Evolutionary conservation across 2,888 invertebrate genomes (phyloP).

Genomic region (Tetragonula carbonaria): DNA sequence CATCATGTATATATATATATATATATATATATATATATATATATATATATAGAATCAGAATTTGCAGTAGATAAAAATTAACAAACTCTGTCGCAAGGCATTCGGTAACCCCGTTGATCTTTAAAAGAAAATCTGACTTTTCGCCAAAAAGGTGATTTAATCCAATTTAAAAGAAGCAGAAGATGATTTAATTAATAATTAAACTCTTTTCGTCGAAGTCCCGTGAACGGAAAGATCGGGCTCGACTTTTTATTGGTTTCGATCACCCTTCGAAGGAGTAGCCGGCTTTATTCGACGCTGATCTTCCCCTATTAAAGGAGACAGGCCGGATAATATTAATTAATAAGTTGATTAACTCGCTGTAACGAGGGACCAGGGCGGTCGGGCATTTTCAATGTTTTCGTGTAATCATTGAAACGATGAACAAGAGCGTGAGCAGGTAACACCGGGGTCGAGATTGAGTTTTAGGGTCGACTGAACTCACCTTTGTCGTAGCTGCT

Average conservation of each 20-base stretch:
- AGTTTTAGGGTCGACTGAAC: constrained; percentile 67
- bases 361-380: constrained; percentile 44
- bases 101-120: background rate
- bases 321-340: constrained; percentile 62
- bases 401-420: constrained; percentile 74
- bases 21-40: too few species aligned
- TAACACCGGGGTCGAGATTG: constrained; percentile 72
- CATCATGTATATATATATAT: background rate
- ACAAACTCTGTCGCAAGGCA: background rate
- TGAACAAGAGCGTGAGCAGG: constrained; percentile 58
- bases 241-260: constrained; percentile 37
- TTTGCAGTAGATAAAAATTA: background rate
- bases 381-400: constrained; percentile 51
- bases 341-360: constrained; percentile 64
- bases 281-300: constrained; percentile 17
- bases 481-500: constrained; percentile 65
- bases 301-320: constrained; percentile 15
- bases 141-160: constrained; percentile 14
- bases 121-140: constrained; percentile 4
- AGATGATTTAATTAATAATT: constrained; percentile 24
- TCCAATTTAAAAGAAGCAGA: constrained; percentile 24
- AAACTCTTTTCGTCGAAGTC: constrained; percentile 13
- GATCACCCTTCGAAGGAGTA: constrained; percentile 5
- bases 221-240: background rate
- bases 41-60: background rate